A percentile compares a stretch with the other conserved stretches of the same genome.
Conservation (phyloP, 1,140 invertebrate genomes). For the Daktulosphaira vitifoliae region DNA sequence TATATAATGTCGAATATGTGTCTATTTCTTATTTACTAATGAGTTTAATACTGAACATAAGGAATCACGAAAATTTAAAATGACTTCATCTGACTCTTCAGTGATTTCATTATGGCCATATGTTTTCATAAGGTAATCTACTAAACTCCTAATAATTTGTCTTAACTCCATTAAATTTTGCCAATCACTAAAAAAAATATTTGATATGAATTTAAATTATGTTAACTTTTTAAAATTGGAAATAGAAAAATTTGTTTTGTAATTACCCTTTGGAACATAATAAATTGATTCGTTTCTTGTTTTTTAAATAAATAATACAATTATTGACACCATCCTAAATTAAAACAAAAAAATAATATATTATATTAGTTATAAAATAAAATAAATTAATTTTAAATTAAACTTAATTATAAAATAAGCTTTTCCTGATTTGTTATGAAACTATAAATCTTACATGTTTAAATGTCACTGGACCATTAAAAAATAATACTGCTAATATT, state of each 20-base stretch:
- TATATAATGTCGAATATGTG: too few relatives aligned
- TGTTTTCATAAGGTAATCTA: conserved; percentile 25
- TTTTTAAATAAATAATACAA: conserved; percentile 22
- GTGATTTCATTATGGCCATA: conserved; percentile 16
- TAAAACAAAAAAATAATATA: too few relatives aligned
- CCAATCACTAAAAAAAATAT: conserved; percentile 30
- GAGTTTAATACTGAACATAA: conserved; percentile 10
- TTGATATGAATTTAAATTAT: background rate
- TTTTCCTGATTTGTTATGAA: too few relatives aligned
- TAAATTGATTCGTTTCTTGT: conserved; percentile 19
- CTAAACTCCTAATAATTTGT: conserved; percentile 3
- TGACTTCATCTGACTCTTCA: background rate
- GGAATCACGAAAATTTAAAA: conserved; percentile 15
- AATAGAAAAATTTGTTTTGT: background rate
- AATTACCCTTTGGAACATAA: conserved; percentile 25
- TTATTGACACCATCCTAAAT: conserved; percentile 12
- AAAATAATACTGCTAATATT: conserved; percentile 48
- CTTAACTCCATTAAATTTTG: conserved; percentile 14
- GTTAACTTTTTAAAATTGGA: background rate
- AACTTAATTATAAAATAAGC: background rate
- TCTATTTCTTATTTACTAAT: conserved; percentile 10
- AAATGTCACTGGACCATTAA: conserved; percentile 22
- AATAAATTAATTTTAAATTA: background rate
- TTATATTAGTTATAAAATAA: background rate
- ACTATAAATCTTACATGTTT: conserved; percentile 24